Evolutionary conservation across 1,140 invertebrate genomes (phyloP).

Genomic region (Drosophila fuyamai): DNA sequence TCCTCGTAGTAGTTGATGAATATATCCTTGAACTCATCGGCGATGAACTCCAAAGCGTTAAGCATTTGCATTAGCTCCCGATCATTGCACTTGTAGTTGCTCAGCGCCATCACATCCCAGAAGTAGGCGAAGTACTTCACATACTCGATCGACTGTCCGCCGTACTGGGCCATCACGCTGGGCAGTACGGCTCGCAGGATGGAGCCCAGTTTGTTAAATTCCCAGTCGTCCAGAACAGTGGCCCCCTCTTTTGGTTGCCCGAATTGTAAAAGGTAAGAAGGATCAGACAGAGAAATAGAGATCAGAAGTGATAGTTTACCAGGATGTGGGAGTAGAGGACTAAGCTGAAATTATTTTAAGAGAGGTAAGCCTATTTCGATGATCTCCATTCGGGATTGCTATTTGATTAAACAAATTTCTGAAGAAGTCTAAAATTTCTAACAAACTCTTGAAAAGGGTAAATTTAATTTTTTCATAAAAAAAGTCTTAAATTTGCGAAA

Average conservation of each 20-base stretch:
- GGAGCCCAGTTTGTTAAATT: constrained; percentile 70
- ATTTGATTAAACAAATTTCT: too few relatives aligned
- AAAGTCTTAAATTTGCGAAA: too few relatives aligned
- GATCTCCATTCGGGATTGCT: too few relatives aligned
- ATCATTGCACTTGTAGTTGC: constrained; percentile 69
- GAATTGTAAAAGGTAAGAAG: constrained; percentile 2
- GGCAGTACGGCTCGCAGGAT: constrained; percentile 63
- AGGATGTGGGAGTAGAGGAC: neutral
- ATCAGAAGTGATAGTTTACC: constrained; percentile 35
- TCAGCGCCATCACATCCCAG: constrained; percentile 71
- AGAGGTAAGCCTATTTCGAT: too few relatives aligned
- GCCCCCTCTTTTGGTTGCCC: constrained; percentile 36
- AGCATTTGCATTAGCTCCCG: constrained; percentile 73
- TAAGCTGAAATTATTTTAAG: neutral
- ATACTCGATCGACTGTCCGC: constrained; percentile 62
- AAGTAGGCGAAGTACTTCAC: constrained; percentile 69
- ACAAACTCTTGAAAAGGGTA: too few relatives aligned
- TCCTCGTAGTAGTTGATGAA: constrained; percentile 76
- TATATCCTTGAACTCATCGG: constrained; percentile 71
- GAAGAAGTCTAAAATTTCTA: too few relatives aligned
- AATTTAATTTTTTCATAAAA: too few relatives aligned
- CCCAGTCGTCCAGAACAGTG: constrained; percentile 64
- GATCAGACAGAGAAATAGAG: constrained; percentile 23
- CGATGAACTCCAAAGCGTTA: constrained; percentile 70
- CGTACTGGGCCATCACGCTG: constrained; percentile 56